Conservation (phyloP, 2,888 invertebrate genomes). For the Lycophotia porphyrea region DNA sequence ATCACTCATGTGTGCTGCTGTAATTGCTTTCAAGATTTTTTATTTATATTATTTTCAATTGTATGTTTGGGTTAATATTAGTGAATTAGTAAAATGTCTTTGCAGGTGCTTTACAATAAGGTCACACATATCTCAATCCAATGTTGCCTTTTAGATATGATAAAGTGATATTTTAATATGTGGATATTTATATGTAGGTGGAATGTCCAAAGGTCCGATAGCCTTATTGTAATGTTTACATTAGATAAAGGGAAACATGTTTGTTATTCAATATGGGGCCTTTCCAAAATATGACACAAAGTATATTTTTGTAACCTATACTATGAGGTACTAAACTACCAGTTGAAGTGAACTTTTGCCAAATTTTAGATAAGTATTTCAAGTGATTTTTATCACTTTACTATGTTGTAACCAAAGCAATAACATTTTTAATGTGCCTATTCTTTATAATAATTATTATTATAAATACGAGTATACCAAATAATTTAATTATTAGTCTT, state of each 20-base stretch:
- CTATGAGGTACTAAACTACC: slow-evolving; percentile 76
- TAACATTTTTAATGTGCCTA: slow-evolving; percentile 88
- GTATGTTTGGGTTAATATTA: slow-evolving; percentile 85
- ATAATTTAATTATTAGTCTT: slow-evolving; percentile 79
- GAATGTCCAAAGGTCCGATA: slow-evolving; percentile 85
- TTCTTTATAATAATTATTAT: slow-evolving; percentile 75
- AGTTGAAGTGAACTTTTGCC: slow-evolving; percentile 84
- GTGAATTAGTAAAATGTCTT: slow-evolving; percentile 84
- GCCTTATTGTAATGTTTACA: slow-evolving; percentile 83
- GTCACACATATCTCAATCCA: slow-evolving; percentile 88
- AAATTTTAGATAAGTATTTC: slow-evolving; percentile 87
- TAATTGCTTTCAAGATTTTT: slow-evolving; percentile 84
- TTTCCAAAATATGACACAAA: slow-evolving; percentile 79
- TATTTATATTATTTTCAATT: slow-evolving; percentile 82
- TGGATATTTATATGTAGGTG: slow-evolving; percentile 81
- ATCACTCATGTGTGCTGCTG: slow-evolving; percentile 85
- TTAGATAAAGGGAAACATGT: slow-evolving; percentile 79
- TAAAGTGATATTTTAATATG: slow-evolving; percentile 85
- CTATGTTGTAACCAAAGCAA: slow-evolving; percentile 90
- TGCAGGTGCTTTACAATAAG: slow-evolving; percentile 88
- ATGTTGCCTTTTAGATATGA: slow-evolving; percentile 90
- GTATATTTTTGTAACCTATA: slow-evolving; percentile 86
- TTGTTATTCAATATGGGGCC: slow-evolving; percentile 78
- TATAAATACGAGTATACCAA: slow-evolving; percentile 82
- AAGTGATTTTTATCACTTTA: slow-evolving; percentile 84